These are phyloP conservation scores for Momotus momota DNA, from an alignment of 2,797 vertebrate species.

Conservation along the genomic window DNA sequence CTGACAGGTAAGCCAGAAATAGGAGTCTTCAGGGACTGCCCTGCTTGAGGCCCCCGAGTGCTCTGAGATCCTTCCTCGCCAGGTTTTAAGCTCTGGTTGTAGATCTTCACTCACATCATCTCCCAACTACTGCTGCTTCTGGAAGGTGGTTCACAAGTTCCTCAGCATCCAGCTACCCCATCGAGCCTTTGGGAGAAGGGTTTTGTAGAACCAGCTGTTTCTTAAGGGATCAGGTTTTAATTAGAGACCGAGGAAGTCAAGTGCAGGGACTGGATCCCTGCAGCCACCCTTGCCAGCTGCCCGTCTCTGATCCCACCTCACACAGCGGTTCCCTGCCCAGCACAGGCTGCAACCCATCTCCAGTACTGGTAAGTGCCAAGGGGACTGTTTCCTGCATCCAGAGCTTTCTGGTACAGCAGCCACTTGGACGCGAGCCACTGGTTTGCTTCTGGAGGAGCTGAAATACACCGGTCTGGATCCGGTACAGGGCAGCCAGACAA, in stretches of 20 bases:
- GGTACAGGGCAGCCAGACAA: background rate
- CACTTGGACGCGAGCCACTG: background rate
- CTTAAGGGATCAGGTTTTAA: slow-evolving; percentile 1
- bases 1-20: slow-evolving; percentile 9
- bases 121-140: slow-evolving; percentile 43
- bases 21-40: background rate
- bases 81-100: slow-evolving; percentile 42
- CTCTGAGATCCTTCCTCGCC: background rate
- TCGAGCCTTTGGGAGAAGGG: background rate
- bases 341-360: background rate
- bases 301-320: background rate
- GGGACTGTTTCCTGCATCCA: background rate
- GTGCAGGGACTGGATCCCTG: background rate
- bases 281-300: background rate
- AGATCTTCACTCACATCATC: slow-evolving; percentile 50
- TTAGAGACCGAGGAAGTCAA: background rate
- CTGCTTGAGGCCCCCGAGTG: background rate
- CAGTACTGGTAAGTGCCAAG: background rate
- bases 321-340: background rate
- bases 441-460: background rate
- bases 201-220: background rate
- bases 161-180: background rate
- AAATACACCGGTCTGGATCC: accelerated
- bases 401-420: background rate
- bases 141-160: slow-evolving; percentile 7